phyloP scores from a whole-genome alignment of 2,797 vertebrate species.

The Strix occidentalis region DNA sequence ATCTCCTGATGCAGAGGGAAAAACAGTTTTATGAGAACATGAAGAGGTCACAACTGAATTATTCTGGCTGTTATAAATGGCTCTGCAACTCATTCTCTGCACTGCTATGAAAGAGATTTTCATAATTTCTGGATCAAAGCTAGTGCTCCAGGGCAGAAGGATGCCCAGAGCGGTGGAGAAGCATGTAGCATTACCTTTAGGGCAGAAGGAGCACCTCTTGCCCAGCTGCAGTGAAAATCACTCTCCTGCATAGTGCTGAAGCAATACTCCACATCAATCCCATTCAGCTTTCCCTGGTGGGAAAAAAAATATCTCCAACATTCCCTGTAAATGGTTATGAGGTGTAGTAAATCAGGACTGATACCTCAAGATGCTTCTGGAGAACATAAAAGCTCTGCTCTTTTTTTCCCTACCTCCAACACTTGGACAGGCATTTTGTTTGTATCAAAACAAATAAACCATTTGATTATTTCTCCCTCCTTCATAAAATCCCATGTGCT shows the following conservation, averaged over 20 bases:
- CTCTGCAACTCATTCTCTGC: background rate
- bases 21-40: constrained; percentile 67
- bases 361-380: background rate
- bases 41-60: constrained; percentile 52
- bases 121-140: background rate
- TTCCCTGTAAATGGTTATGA: background rate
- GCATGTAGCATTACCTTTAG: background rate
- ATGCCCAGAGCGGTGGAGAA: background rate
- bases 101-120: background rate
- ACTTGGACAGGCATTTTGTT: background rate
- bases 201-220: background rate
- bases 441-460: background rate
- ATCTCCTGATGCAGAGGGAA: constrained; percentile 61
- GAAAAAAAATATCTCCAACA: background rate
- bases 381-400: background rate
- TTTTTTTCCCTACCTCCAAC: background rate
- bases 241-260: background rate
- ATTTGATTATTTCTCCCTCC: background rate
- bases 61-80: constrained; percentile 59
- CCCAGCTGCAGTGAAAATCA: background rate
- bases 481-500: background rate
- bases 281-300: background rate
- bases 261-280: background rate
- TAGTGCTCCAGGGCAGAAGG: background rate
- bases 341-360: background rate